These are phyloP conservation scores for Microctonus hyperodae DNA, from an alignment of 2,888 invertebrate species.

Conservation along the genomic window DNA sequence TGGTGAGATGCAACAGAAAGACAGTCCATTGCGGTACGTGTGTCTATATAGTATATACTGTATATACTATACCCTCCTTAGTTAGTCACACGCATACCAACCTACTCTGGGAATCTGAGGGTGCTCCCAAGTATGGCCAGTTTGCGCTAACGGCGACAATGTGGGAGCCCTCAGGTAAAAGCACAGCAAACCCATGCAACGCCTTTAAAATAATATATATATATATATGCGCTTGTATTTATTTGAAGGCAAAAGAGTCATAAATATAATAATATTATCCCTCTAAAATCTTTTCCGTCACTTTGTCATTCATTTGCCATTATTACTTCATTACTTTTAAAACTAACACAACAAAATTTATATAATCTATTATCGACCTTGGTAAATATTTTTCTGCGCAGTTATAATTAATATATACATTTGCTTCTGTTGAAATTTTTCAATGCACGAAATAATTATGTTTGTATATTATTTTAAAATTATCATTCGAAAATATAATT, in stretches of 20 bases:
- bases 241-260: not conserved
- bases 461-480: no score
- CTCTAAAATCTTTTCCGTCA: not conserved
- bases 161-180: constrained; percentile 18
- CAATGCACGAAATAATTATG: no score
- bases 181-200: not conserved
- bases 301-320: not conserved
- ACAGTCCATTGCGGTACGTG: not conserved
- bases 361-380: no score
- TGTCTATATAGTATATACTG: no score
- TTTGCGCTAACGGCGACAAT: constrained; percentile 31
- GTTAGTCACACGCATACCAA: constrained; percentile 38
- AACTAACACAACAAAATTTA: not conserved
- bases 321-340: constrained; percentile 1
- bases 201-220: not conserved
- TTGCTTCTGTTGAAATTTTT: no score
- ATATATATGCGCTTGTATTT: constrained; percentile 8
- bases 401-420: no score
- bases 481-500: no score
- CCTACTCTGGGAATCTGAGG: constrained; percentile 36
- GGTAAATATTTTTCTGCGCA: no score
- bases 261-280: not conserved
- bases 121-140: constrained; percentile 37
- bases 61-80: no score
- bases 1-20: not conserved